phyloP scores from a whole-genome alignment of 2,113 vertebrate species.

The Callorhinus ursinus region DNA sequence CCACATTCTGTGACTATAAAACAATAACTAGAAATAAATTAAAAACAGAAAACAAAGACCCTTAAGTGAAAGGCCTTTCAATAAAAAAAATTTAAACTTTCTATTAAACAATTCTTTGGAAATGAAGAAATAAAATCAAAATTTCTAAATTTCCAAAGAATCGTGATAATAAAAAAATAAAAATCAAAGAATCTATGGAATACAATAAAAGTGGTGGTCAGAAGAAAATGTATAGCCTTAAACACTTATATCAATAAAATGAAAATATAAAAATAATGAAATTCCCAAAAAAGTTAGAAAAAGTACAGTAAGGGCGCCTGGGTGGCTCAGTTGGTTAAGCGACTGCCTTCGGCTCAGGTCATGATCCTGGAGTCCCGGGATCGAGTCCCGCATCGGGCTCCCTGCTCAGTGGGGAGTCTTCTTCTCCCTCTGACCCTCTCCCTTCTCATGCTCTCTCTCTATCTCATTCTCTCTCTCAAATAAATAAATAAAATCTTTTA shows the following conservation, averaged over 20 bases:
- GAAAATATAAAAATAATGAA: not conserved
- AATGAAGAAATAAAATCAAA: not conserved
- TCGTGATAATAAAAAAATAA: not conserved
- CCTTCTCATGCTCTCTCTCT: no score
- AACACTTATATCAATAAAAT: not conserved
- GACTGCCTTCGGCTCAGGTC: no score
- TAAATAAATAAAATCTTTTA: no score
- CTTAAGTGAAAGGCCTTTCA: not conserved
- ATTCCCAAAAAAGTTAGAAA: not conserved
- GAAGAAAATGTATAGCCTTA: not conserved
- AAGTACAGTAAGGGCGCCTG: not conserved
- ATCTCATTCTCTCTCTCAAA: no score
- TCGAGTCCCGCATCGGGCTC: no score
- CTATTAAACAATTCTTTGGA: not conserved
- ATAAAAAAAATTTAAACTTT: not conserved
- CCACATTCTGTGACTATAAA: not conserved
- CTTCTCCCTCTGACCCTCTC: no score
- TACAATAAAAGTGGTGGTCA: not conserved
- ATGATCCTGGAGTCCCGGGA: no score
- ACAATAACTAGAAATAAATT: not conserved
- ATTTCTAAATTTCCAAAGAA: not conserved
- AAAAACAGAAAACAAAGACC: not conserved
- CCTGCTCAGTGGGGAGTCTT: no score
- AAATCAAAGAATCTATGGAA: not conserved
- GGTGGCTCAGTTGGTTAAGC: no score